phyloP scores from a whole-genome alignment of 2,113 vertebrate genomes.

The Notarius quadriscutis region DNA sequence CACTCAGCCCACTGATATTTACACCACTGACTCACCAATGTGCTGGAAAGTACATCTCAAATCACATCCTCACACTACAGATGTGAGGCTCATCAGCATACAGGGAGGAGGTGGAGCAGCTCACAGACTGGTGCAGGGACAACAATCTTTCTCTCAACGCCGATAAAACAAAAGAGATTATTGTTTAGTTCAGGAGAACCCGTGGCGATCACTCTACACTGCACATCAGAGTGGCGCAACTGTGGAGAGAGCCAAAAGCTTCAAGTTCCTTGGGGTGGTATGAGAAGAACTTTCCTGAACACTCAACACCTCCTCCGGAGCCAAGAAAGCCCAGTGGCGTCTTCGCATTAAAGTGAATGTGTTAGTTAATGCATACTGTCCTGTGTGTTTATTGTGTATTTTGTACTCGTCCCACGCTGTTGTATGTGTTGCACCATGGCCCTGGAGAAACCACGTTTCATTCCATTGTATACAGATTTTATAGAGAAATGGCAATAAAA shows the following conservation, averaged over 20 bases:
- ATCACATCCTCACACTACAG: neutral
- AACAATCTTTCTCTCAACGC: neutral
- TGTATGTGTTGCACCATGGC: too few species aligned
- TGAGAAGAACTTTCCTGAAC: neutral
- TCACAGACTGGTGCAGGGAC: slow-evolving; percentile 11
- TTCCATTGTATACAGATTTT: neutral
- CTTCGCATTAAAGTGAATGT: neutral
- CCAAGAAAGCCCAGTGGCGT: neutral
- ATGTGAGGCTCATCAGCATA: slow-evolving; percentile 1
- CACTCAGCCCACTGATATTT: neutral
- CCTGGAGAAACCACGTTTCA: neutral
- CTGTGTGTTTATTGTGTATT: neutral
- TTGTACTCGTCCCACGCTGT: neutral
- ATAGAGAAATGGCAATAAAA: neutral
- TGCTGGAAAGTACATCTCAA: neutral
- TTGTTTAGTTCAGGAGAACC: neutral
- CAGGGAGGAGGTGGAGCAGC: slow-evolving; percentile 2
- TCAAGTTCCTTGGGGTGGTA: neutral
- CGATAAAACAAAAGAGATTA: neutral
- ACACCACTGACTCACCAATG: neutral
- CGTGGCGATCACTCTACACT: neutral
- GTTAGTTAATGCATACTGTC: neutral
- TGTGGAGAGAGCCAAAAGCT: neutral
- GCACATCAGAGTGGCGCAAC: neutral
- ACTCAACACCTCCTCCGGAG: neutral